Conservation (phyloP, 2,113 vertebrate genomes). For the Mobula birostris region DNA sequence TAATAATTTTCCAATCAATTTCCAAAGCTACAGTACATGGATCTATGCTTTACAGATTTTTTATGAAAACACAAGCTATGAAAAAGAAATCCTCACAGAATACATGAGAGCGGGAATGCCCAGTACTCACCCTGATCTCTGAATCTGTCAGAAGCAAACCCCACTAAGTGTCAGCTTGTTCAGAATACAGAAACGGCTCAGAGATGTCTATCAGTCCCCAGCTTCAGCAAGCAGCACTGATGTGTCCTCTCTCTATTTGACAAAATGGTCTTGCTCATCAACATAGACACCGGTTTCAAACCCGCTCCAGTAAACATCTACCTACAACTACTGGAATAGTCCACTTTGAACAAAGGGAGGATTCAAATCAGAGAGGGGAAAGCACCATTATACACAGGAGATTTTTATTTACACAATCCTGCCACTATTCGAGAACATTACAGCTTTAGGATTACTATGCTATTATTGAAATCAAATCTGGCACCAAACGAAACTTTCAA, state of each 20-base stretch:
- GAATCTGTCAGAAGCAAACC: slow-evolving; percentile 8
- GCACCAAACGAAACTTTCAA: neutral
- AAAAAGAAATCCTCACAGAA: neutral
- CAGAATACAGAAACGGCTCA: slow-evolving; percentile 10
- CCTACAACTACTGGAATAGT: slow-evolving; percentile 29
- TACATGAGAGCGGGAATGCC: neutral
- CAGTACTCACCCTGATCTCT: slow-evolving; percentile 1
- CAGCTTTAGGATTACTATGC: neutral
- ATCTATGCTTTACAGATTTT: neutral
- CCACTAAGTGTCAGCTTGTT: neutral
- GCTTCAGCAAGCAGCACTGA: slow-evolving; percentile 24
- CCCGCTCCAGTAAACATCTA: slow-evolving; percentile 21
- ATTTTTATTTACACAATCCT: neutral
- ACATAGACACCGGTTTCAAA: slow-evolving; percentile 5
- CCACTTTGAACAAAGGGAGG: slow-evolving; percentile 28
- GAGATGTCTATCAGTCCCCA: slow-evolving; percentile 24
- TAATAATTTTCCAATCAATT: neutral
- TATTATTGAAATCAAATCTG: neutral
- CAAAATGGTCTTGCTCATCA: slow-evolving; percentile 10
- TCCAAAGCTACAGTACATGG: neutral
- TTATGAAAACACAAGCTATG: neutral
- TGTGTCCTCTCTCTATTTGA: slow-evolving; percentile 25
- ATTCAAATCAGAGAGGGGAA: neutral
- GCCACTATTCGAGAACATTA: neutral
- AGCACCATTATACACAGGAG: neutral